Conservation (phyloP, 2,888 invertebrate species). For the Torymus texanus region DNA sequence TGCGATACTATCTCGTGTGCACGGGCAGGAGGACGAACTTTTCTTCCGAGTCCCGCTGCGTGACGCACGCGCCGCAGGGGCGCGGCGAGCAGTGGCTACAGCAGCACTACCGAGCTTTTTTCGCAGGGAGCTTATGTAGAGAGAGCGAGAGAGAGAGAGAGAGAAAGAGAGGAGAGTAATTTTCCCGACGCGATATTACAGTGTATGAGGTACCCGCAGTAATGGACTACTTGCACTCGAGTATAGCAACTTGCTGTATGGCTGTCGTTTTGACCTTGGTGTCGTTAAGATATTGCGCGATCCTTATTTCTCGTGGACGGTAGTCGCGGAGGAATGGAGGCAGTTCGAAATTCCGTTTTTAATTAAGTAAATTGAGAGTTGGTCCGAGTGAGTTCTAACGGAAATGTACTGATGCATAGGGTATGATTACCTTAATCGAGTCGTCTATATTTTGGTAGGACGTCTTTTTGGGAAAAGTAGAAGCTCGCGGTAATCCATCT, state of each 20-base stretch:
- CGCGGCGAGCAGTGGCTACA: not conserved
- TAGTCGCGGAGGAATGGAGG: not conserved
- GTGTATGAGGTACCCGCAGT: not conserved
- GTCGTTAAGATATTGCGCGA: slow-evolving; percentile 7
- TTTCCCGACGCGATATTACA: slow-evolving; percentile 8
- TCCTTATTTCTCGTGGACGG: not conserved
- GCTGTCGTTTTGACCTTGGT: slow-evolving; percentile 28
- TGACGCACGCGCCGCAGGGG: slow-evolving; percentile 17
- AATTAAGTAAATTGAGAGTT: slow-evolving; percentile 33
- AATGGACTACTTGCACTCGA: slow-evolving; percentile 7
- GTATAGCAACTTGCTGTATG: too few species aligned
- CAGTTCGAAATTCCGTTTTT: slow-evolving; percentile 28
- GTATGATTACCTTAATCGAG: not conserved
- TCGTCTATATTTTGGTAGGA: not conserved
- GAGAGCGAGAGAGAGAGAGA: not conserved
- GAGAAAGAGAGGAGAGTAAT: not conserved
- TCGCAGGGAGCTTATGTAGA: too few species aligned
- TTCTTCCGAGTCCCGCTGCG: not conserved
- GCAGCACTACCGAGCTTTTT: not conserved
- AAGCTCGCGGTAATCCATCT: too few species aligned
- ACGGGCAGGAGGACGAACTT: slow-evolving; percentile 8
- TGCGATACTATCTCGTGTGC: slow-evolving; percentile 23
- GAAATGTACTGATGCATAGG: not conserved
- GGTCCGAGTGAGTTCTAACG: not conserved
- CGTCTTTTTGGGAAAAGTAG: too few species aligned